phyloP scores from a whole-genome alignment of 2,888 invertebrate genomes.

The Agrotis exclamationis region DNA sequence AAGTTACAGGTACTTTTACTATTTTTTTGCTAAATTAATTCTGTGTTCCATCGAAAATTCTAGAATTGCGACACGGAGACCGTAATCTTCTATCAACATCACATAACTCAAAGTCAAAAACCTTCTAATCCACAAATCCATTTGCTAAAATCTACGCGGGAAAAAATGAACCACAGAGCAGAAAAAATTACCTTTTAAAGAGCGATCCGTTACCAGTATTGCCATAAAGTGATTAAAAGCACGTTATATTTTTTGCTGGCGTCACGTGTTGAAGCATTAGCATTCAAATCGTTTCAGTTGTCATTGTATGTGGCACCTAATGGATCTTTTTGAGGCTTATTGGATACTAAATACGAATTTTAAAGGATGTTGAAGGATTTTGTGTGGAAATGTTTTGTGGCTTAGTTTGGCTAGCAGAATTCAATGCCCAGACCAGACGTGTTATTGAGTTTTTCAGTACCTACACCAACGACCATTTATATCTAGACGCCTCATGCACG shows the following conservation, averaged over 20 bases:
- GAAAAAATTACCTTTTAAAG: slow-evolving; percentile 13
- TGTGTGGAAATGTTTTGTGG: not conserved
- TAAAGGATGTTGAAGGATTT: not conserved
- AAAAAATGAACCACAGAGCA: not conserved
- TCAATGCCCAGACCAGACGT: too few relatives aligned
- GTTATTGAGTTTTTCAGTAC: too few relatives aligned
- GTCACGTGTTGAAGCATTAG: slow-evolving; percentile 14
- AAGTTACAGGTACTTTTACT: too few relatives aligned
- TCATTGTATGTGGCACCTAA: slow-evolving; percentile 11
- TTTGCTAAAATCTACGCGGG: slow-evolving; percentile 1
- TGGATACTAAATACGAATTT: not conserved
- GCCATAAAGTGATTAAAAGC: slow-evolving; percentile 38
- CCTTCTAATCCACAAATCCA: not conserved
- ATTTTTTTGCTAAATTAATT: not conserved
- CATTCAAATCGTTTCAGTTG: slow-evolving; percentile 30
- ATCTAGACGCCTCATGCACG: too few relatives aligned
- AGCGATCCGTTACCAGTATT: slow-evolving; percentile 9
- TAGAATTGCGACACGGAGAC: not conserved
- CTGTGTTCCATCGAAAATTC: not conserved
- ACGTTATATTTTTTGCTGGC: slow-evolving; percentile 23
- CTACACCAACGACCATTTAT: too few relatives aligned
- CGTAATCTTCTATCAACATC: not conserved
- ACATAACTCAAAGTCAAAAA: slow-evolving; percentile 9
- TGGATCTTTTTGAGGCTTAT: slow-evolving; percentile 35
- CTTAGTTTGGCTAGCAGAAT: too few relatives aligned